A percentile compares a stretch with the other conserved stretches of the same genome.
Conservation (phyloP, 2,888 invertebrate species). For the Maniola hyperantus region DNA sequence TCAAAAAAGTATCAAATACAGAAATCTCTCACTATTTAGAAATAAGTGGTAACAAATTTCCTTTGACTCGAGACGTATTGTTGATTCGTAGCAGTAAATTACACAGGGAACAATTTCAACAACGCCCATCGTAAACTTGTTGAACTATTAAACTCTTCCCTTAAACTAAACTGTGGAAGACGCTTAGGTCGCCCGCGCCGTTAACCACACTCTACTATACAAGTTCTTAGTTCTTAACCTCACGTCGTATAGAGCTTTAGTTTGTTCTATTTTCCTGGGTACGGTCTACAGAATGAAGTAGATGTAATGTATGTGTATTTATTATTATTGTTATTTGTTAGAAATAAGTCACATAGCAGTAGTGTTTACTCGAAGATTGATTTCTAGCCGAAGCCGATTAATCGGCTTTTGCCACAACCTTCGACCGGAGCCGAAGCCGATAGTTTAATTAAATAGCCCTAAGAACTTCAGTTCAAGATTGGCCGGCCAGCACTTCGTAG, state of each 20-base stretch:
- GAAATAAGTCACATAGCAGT: too few relatives aligned
- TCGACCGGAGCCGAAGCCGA: too few relatives aligned
- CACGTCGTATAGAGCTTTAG: slow-evolving; percentile 38
- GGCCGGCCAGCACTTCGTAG: too few relatives aligned
- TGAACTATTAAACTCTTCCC: slow-evolving; percentile 63
- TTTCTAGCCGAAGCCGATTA: too few relatives aligned
- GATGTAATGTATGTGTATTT: background rate
- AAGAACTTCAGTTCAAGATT: too few relatives aligned
- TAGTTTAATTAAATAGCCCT: too few relatives aligned
- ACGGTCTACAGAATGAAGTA: background rate
- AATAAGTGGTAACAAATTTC: slow-evolving; percentile 8
- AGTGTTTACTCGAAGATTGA: too few relatives aligned
- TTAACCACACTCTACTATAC: slow-evolving; percentile 49
- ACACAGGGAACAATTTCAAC: slow-evolving; percentile 59
- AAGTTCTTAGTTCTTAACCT: slow-evolving; percentile 43
- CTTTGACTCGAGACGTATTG: slow-evolving; percentile 9
- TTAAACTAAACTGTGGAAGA: slow-evolving; percentile 52
- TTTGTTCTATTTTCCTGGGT: slow-evolving; percentile 21
- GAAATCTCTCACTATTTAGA: background rate
- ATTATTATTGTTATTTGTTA: too few relatives aligned
- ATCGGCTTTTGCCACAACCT: too few relatives aligned
- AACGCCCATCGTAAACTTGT: slow-evolving; percentile 56
- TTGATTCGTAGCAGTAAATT: slow-evolving; percentile 45
- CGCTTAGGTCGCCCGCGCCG: slow-evolving; percentile 42
- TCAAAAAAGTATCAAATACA: background rate